Base-by-base conservation (phyloP, 2,888 invertebrate genomes). In the Bombyx huttoni region DNA sequence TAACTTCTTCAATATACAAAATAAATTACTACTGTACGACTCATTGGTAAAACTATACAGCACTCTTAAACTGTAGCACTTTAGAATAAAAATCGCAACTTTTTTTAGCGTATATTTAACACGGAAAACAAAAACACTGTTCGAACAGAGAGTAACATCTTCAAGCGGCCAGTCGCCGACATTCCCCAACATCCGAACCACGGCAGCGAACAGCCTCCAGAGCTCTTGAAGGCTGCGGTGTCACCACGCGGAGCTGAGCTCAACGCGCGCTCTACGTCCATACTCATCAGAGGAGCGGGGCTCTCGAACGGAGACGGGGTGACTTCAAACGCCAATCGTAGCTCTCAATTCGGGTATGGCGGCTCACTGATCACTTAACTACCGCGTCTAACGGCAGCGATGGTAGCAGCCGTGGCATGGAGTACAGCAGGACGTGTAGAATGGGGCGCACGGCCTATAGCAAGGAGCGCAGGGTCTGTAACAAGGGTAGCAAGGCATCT, bases 401-500 rank as follows among this genome's bases (percentile, higher is more conserved):
- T 55, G 68, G 54, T 67, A 69, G 52, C 70, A 64, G 51, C 69
- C 65, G 48, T 60, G 68, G 62, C 73, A 75, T 14, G 73, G 69
- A 1, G 65, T 64, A 58, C 67, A 75, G 61, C 76, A 77, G 10
- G 78, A 70, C 5, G 65, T 56, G 55, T 72, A 75, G 60, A 61
- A 69, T 34, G 70, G 60, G 52, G 72, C 72, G 54, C 73, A 70
- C 0, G 76, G 70, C 34, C 64, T 61, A 56, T 70, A 72, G 66
- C 72, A 72, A 0, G 73, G 64, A 33, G 61, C 57, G 56, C 67
- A 68, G 5, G 66, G 54, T 14, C 58, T 56, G 62, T 58, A 68
- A 51, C 70, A 70, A 51, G 73, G 70, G 52, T 68, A 68, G 68
- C 73, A 71, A 75, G 77, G 77, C 77, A 72, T 69, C 58, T 65